Base-by-base conservation (phyloP, 2,888 invertebrate species). In the Ochropacha duplaris region DNA sequence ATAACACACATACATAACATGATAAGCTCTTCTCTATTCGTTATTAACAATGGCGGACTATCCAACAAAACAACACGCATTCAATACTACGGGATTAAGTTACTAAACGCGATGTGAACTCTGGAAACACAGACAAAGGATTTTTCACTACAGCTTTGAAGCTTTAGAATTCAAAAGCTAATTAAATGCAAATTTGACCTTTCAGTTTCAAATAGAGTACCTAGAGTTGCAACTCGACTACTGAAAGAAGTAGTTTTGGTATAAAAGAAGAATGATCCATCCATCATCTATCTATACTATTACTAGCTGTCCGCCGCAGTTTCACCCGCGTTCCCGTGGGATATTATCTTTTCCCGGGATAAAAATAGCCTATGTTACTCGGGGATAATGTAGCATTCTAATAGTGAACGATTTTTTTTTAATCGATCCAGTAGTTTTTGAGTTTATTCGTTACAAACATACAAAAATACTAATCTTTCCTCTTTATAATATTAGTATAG, bases 141-240 rank as follows among this genome's bases (percentile, higher is more conserved):
- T 52, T 52, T 16, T 44, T n/a, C 44, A 59, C 56, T 65, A 50
- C 60, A 57, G 56, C 54, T 31, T 31, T 50, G 55, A 22, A 49
- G 50, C 57, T 60, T 58, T 57, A 62, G 57, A 65, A 56, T 64
- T 61, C 59, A 50, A 55, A 39, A 22, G 52, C 50, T 66, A 76
- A 76, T 74, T 58, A 70, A 74, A 76, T 77, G 76, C 68, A 74
- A 74, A 74, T 72, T 68, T 69, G 57, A 68, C 71, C 74, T 77
- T 76, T 72, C 64, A 65, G 61, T 55, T 57, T 58, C 54, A 57
- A 69, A 61, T 61, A 64, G 54, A 26, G 58, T 49, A n/a, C n/a
- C n/a, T 54, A 49, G 54, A 59, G 39, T 49, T 50, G 50, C 1
- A 19, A 34, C 51, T 51, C 28, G 19, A 22, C 22, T 22, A 34